These are phyloP conservation scores for Chrosomus eos DNA, from an alignment of 2,797 vertebrate genomes.

Conservation along the genomic window DNA sequence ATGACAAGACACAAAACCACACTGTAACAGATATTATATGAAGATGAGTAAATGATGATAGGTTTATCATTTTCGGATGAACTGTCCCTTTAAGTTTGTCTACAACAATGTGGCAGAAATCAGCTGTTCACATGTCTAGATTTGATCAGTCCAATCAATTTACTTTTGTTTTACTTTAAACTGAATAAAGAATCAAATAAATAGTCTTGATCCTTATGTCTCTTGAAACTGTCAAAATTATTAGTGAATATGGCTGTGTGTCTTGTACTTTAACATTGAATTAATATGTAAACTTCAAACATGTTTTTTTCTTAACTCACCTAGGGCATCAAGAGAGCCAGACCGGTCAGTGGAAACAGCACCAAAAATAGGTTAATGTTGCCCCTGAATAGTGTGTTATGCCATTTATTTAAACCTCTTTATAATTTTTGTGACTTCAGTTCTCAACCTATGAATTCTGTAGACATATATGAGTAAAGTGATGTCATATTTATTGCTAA, in stretches of 20 bases:
- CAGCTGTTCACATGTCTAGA: background rate
- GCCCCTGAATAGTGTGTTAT: background rate
- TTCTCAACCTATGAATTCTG: background rate
- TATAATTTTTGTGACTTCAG: slow-evolving; percentile 13
- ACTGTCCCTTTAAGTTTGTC: background rate
- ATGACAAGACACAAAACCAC: too few species aligned
- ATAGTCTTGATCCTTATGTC: background rate
- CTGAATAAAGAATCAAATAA: too few species aligned
- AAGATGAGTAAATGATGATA: background rate
- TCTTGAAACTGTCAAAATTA: background rate
- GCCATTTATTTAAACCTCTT: background rate
- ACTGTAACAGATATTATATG: too few species aligned
- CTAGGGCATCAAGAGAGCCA: background rate
- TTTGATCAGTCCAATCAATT: background rate
- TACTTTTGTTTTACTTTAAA: background rate
- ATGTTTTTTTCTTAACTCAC: background rate
- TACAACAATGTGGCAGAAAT: background rate
- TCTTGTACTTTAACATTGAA: background rate
- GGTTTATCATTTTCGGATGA: background rate
- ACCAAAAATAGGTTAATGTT: background rate
- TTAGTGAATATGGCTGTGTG: too few species aligned
- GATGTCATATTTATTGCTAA: slow-evolving; percentile 63
- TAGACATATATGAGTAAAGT: slow-evolving; percentile 37
- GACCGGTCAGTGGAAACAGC: background rate
- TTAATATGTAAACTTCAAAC: too few species aligned